These are phyloP conservation scores for Cryptoblepharus egeriae DNA, from an alignment of 2,797 vertebrate species.

Conservation along the genomic window DNA sequence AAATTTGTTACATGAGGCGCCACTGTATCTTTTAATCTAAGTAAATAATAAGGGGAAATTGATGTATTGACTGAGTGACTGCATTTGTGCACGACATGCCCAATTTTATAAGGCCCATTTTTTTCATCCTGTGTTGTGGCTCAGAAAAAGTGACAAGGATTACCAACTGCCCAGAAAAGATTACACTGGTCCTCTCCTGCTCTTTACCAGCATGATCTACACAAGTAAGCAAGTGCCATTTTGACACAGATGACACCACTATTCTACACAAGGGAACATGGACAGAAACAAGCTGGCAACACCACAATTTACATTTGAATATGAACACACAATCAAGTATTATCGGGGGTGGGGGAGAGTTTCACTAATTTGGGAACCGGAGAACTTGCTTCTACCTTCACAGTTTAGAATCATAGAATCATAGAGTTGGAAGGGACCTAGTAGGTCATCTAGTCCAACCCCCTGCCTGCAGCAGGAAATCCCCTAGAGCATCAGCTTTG, in stretches of 20 bases:
- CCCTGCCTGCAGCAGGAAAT: no score
- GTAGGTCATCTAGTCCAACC: no score
- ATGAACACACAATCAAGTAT: background rate
- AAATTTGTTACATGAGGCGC: no score
- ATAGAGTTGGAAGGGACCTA: no score
- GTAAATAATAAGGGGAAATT: background rate
- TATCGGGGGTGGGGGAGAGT: background rate
- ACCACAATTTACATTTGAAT: background rate
- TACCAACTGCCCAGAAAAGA: background rate
- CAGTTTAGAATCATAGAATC: no score
- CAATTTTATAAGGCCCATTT: background rate
- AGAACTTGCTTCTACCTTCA: constrained; percentile 6
- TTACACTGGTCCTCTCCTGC: background rate
- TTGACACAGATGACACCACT: background rate
- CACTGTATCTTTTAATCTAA: no score
- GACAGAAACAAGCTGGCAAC: background rate
- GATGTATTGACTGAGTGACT: background rate
- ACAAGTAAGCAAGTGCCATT: background rate
- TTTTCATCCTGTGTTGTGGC: no score
- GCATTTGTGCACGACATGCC: background rate
- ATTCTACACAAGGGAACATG: background rate
- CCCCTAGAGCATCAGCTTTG: no score
- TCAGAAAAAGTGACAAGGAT: background rate
- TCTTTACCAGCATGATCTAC: background rate
- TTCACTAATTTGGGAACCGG: background rate